phyloP scores from a whole-genome alignment of 2,113 vertebrate genomes.

The Scytalopus superciliaris region DNA sequence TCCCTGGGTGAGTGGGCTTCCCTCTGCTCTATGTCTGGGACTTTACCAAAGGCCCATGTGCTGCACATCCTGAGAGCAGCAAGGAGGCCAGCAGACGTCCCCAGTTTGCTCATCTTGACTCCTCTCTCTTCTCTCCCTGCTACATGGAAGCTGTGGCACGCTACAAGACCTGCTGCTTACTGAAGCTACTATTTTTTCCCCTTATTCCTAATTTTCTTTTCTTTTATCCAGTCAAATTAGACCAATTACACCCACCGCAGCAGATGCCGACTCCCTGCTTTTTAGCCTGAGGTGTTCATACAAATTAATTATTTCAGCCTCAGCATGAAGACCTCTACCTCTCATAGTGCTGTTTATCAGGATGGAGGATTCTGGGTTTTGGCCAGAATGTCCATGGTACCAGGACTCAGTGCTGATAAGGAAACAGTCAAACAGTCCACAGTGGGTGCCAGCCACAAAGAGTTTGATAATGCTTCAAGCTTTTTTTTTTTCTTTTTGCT shows the following conservation, averaged over 20 bases:
- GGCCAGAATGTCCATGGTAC: background rate
- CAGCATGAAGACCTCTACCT: background rate
- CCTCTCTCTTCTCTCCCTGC: background rate
- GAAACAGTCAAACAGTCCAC: background rate
- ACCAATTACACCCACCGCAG: background rate
- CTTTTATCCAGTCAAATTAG: background rate
- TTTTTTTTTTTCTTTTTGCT: background rate
- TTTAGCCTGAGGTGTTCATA: background rate
- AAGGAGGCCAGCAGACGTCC: background rate
- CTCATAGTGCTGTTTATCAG: background rate
- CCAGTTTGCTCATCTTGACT: background rate
- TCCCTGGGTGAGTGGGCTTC: background rate
- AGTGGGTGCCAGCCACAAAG: background rate
- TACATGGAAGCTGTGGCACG: background rate
- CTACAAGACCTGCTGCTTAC: background rate
- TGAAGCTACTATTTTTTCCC: background rate
- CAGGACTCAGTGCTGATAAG: background rate
- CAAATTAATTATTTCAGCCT: background rate
- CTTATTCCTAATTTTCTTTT: background rate
- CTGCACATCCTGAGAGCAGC: background rate
- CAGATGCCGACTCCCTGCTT: background rate
- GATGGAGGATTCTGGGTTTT: background rate
- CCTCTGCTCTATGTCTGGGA: background rate
- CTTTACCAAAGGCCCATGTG: background rate
- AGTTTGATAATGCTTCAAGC: background rate